Conservation (phyloP, 2,797 vertebrate genomes). For the Neomorphus geoffroyi region DNA sequence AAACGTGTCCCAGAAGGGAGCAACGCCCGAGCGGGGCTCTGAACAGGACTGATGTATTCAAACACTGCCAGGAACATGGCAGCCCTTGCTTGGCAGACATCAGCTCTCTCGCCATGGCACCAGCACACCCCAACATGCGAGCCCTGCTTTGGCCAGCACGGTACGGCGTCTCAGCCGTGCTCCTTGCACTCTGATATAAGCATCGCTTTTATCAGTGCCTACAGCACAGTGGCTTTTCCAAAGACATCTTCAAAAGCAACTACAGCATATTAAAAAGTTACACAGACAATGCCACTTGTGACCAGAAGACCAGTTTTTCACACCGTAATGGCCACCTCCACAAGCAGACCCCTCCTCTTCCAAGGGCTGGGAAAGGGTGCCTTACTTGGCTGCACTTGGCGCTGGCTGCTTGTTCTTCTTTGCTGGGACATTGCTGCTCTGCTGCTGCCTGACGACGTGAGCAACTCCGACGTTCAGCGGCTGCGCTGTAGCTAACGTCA, state of each 20-base stretch:
- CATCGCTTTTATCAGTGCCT: background rate
- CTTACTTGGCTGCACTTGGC: slow-evolving; percentile 84
- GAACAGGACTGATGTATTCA: background rate
- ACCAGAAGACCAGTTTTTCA: background rate
- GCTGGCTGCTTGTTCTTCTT: slow-evolving; percentile 89
- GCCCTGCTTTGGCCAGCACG: background rate
- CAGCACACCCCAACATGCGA: background rate
- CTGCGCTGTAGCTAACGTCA: slow-evolving; percentile 80
- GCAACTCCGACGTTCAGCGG: slow-evolving; percentile 82
- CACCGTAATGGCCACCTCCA: background rate
- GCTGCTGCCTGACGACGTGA: slow-evolving; percentile 85
- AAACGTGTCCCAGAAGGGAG: background rate
- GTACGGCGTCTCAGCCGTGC: background rate
- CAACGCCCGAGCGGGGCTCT: background rate
- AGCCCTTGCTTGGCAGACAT: background rate
- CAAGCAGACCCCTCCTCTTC: background rate
- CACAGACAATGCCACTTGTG: background rate
- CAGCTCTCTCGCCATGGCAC: background rate
- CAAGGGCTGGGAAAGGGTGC: background rate
- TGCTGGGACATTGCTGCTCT: slow-evolving; percentile 79
- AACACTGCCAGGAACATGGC: background rate
- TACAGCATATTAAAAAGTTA: background rate
- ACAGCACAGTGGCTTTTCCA: background rate
- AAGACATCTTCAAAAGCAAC: background rate
- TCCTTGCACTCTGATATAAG: background rate